Evolutionary conservation across 2,888 invertebrate genomes (phyloP).

Genomic region (Amblyjoppa fuscipennis): DNA sequence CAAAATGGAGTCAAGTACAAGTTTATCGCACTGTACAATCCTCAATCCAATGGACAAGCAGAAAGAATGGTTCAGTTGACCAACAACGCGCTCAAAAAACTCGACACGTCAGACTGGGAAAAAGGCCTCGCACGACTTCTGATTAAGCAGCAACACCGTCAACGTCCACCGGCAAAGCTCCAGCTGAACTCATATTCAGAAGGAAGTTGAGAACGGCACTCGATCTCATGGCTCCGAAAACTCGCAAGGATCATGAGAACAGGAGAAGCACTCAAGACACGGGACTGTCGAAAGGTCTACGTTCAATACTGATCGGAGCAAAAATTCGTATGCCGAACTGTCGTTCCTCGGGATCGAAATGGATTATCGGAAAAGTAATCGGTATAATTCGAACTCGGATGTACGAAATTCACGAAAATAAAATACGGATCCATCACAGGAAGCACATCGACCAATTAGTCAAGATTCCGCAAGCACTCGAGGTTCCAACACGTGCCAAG

Average conservation of each 20-base stretch:
- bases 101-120: conserved; percentile 61
- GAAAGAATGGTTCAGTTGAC: conserved; percentile 71
- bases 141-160: conserved; percentile 65
- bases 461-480: conserved; percentile 4
- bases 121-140: conserved; percentile 57
- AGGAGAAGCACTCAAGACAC: neutral
- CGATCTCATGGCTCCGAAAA: conserved; percentile 4
- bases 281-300: neutral
- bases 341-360: conserved; percentile 42
- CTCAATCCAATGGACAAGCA: conserved; percentile 72
- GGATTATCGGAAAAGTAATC: conserved; percentile 49
- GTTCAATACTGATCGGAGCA: conserved; percentile 28
- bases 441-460: conserved; percentile 60
- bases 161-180: conserved; percentile 26
- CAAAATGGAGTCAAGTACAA: conserved; percentile 64
- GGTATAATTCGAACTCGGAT: conserved; percentile 55
- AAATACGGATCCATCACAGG: conserved; percentile 28
- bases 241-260: conserved; percentile 28
- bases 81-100: conserved; percentile 60
- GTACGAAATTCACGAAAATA: conserved; percentile 41
- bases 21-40: conserved; percentile 69
- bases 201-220: conserved; percentile 46
- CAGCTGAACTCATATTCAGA: conserved; percentile 58
- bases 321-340: conserved; percentile 46
- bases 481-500: neutral